Evolutionary conservation across 2,888 invertebrate species (phyloP), one percentile per base, ranked within the genome.

Genomic region (Heliconius aoede): DNA sequence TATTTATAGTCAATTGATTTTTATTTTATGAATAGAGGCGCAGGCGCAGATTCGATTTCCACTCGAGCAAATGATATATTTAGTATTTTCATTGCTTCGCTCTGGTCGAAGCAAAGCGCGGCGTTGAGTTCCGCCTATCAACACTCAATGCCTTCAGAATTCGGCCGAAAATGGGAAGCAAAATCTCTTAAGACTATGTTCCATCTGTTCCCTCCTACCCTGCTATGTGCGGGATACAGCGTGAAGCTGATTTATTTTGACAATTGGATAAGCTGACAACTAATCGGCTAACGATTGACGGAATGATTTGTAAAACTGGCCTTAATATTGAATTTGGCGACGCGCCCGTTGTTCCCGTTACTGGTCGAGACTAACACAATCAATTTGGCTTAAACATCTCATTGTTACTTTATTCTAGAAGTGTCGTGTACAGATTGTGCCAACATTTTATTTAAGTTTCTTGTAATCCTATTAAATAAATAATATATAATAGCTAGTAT

Each of bases 301-400:
- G 11, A 51, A 46, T 32, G 51, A 69, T 62, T 51, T 71, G 69
- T 75, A 55, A 75, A 69, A 69, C 62, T 68, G 30, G 51, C 36
- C 46, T 30, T 61, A 71, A 73, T 61, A 64, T 74, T 62, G 55
- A 58, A 64, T 77, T 78, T 78, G 78, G 78, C 76, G 68, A 61
- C 26, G 28, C 51, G 78, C 76, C 78, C 72, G 69, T 72, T 77
- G 71, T 72, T 26, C 68, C 72, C 78, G 58, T 74, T 74, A 46
- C 58, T 67, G 51, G 61, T 72, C 55, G 36, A 46, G 28, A 40
- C 67, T 74, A 78, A 79, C 76, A 74, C 76, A 68, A 79, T 76
- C 76, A 78, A 72, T 79, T 69, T 62, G 58, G 76, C 68, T 79
- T 72, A 77, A 75, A 15, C 30, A 32, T 51, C 67, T 77, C 73